Evolutionary conservation across 2,888 invertebrate species (phyloP).

Genomic region (Lissocephala sabroskyi): DNA sequence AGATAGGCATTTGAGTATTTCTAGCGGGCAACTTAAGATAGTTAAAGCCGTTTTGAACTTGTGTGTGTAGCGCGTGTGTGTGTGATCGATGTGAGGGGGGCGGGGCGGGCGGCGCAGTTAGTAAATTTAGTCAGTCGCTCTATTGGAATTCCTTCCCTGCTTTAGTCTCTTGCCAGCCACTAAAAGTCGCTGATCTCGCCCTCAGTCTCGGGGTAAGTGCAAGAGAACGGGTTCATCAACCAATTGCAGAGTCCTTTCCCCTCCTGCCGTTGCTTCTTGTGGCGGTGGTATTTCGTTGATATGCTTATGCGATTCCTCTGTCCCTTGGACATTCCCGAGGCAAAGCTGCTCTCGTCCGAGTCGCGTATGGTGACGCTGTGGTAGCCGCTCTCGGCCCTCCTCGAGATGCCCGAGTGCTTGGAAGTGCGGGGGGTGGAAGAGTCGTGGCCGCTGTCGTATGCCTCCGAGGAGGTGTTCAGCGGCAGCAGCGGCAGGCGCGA

Average conservation of each 20-base stretch:
- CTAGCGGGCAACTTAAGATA: slow-evolving; percentile 60
- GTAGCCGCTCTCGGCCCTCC: slow-evolving; percentile 91
- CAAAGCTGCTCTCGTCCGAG: slow-evolving; percentile 89
- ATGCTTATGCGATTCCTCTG: slow-evolving; percentile 69
- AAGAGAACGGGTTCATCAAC: slow-evolving; percentile 83
- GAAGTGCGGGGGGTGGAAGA: slow-evolving; percentile 87
- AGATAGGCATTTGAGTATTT: slow-evolving; percentile 32
- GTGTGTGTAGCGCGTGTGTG: slow-evolving; percentile 53
- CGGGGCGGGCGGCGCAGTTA: slow-evolving; percentile 50
- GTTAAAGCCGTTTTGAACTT: slow-evolving; percentile 59
- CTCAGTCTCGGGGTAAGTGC: slow-evolving; percentile 83
- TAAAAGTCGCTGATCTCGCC: slow-evolving; percentile 79
- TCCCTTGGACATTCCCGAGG: slow-evolving; percentile 76
- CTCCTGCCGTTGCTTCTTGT: slow-evolving; percentile 77
- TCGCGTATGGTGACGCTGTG: slow-evolving; percentile 87
- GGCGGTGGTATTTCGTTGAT: slow-evolving; percentile 13
- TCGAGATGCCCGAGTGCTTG: slow-evolving; percentile 85
- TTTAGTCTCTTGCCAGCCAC: too few relatives aligned
- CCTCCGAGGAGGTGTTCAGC: slow-evolving; percentile 74
- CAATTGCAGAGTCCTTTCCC: slow-evolving; percentile 83
- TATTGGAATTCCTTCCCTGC: slow-evolving; percentile 27
- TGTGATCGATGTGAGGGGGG: slow-evolving; percentile 8
- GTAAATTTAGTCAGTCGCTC: slow-evolving; percentile 58
- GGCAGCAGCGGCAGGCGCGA: slow-evolving; percentile 70
- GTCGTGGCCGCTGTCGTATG: slow-evolving; percentile 88